These are phyloP conservation scores for Xiphophorus maculatus DNA, from an alignment of 2,113 vertebrate species.

Conservation along the genomic window DNA sequence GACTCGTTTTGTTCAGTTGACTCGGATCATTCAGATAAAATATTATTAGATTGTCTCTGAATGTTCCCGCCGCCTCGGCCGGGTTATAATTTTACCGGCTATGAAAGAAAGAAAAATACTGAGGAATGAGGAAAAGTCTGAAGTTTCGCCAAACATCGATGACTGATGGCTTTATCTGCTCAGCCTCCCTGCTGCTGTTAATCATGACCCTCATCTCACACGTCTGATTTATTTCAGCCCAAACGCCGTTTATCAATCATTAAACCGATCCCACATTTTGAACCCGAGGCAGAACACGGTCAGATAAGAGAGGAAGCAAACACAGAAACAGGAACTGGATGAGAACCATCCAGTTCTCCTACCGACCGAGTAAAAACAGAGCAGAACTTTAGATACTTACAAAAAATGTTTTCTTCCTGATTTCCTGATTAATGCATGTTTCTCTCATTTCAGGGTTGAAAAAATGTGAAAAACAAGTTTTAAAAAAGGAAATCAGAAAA, in stretches of 20 bases:
- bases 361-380: not conserved
- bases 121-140: constrained; percentile 1
- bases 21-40: not conserved
- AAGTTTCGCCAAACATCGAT: not conserved
- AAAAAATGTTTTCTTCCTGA: too few relatives aligned
- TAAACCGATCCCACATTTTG: not conserved
- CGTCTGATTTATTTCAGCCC: constrained; percentile 39
- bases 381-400: not conserved
- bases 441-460: too few relatives aligned
- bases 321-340: not conserved
- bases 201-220: constrained; percentile 25
- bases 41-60: not conserved
- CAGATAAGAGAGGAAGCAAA: constrained; percentile 1
- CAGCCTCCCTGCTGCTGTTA: constrained; percentile 3
- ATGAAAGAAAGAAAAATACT: not conserved
- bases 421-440: too few relatives aligned
- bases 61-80: not conserved
- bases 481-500: too few relatives aligned
- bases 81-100: not conserved
- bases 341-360: not conserved
- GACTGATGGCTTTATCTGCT: constrained; percentile 37
- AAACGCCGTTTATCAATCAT: constrained; percentile 12
- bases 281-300: constrained; percentile 2
- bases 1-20: not conserved
- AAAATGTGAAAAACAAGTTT: too few relatives aligned